Evolutionary conservation across 92 coral and sea anemone genomes (phyloP), one percentile per base, ranked within the genome.

Genomic region (Pocillopora meandrina): DNA sequence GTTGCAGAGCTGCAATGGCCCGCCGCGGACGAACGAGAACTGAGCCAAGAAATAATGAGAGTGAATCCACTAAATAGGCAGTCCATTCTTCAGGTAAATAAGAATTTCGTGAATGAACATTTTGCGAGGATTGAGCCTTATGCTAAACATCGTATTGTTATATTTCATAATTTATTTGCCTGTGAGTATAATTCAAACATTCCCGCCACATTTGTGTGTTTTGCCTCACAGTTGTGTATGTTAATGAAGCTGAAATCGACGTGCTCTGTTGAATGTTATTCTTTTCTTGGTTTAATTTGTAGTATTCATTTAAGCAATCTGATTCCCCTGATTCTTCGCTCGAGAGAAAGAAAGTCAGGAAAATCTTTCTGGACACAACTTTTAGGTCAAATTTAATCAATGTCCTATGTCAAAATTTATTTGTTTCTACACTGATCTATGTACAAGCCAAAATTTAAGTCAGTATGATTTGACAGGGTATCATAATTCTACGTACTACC

Each of bases 1-100:
- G 95, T 92, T 0, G 72, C 89, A 56, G 92, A 92, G 79, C 88
- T 96, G 84, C 87, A 82, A 72, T 96, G 98, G 98, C 98, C 98
- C 1, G 91, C 92, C 58, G 93, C 86, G 52, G 89, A 92, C 55
- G 91, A 79, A 42, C 85, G 98, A 76, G 98, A 94, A 61, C 84
- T 90, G 5, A 94, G 95, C 57, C 98, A 96, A 76, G 95, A 92
- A 68, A 80, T 87, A 58, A 65, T 78, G 7, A 61, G 74, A 31
- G 78, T 87, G 56, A 74, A 65, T 72, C 81, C 79, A 20, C 85
- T 81, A 17, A 84, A 56, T 63, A 65, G 85, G 13, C 74, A 75
- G 18, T 71, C 92, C 31, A 62, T 75, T 76, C 82, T 90, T 2
- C 86, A 88, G 90, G 92, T 87, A 73, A 74, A 77, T 78, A 36